These are phyloP conservation scores for Acromyrmex charruanus DNA, from an alignment of 1,140 invertebrate genomes.

Conservation along the genomic window DNA sequence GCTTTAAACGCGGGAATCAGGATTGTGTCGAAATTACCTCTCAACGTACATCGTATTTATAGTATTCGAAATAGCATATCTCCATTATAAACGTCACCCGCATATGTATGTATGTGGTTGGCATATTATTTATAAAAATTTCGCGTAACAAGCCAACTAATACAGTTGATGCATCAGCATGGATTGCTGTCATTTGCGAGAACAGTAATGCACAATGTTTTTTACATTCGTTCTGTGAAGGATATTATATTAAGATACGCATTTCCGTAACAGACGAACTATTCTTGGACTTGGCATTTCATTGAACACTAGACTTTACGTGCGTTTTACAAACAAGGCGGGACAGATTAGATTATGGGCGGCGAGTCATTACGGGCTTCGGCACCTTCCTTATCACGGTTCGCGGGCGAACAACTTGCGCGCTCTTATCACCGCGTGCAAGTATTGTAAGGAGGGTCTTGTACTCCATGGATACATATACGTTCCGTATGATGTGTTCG, in stretches of 20 bases:
- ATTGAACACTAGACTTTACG: slow-evolving; percentile 39
- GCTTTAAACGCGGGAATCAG: not conserved
- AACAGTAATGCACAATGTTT: slow-evolving; percentile 16
- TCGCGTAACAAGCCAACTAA: not conserved
- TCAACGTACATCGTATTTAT: not conserved
- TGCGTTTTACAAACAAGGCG: slow-evolving; percentile 50
- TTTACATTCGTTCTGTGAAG: slow-evolving; percentile 32
- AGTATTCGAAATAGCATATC: not conserved
- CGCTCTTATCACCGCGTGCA: slow-evolving; percentile 23
- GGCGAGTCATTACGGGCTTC: slow-evolving; percentile 53
- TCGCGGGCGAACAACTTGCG: slow-evolving; percentile 9
- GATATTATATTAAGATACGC: slow-evolving; percentile 21
- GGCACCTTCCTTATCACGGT: slow-evolving; percentile 44
- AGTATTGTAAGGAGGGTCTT: slow-evolving; percentile 21
- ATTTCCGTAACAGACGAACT: slow-evolving; percentile 14
- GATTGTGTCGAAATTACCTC: slow-evolving; percentile 1
- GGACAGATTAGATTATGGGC: slow-evolving; percentile 54
- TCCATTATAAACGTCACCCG: slow-evolving; percentile 7
- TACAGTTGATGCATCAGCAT: not conserved
- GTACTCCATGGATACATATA: not conserved
- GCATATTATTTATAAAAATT: slow-evolving; percentile 8
- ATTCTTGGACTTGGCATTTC: slow-evolving; percentile 37
- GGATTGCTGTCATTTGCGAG: not conserved
- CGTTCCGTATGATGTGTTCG: slow-evolving; percentile 8
- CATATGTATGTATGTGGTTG: not conserved